Percentiles rank a stretch among this genome's conserved stretches.
Evolutionary conservation across 2,888 invertebrate species (phyloP).

Genomic region (Fissipunctia ypsillon): DNA sequence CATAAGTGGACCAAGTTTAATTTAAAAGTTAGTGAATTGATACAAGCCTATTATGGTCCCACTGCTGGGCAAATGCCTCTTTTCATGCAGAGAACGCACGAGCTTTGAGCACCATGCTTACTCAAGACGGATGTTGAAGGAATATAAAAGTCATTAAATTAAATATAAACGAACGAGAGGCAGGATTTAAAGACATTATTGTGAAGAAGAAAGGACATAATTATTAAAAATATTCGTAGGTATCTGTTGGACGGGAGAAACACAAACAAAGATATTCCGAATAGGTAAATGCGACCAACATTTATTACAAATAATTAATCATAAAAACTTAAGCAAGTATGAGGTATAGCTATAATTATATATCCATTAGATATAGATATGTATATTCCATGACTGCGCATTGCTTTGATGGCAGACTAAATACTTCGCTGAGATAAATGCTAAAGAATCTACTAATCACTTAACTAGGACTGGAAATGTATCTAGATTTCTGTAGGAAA

Average conservation of each 20-base stretch:
- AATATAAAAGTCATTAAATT: too few species aligned
- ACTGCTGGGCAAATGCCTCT: too few species aligned
- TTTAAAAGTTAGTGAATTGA: too few species aligned
- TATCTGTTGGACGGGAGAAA: background rate
- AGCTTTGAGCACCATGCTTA: too few species aligned
- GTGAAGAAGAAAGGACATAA: too few species aligned
- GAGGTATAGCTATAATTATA: constrained; percentile 7
- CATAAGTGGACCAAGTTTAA: background rate
- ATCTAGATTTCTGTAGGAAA: background rate
- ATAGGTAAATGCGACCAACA: background rate
- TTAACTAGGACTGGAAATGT: constrained; percentile 29
- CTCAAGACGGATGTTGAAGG: too few species aligned
- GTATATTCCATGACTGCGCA: constrained; percentile 5
- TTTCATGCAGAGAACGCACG: too few species aligned
- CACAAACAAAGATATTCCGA: background rate
- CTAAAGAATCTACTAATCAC: constrained; percentile 43
- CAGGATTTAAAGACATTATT: too few species aligned
- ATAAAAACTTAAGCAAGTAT: background rate
- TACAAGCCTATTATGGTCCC: too few species aligned
- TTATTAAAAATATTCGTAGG: too few species aligned
- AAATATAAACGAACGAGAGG: too few species aligned
- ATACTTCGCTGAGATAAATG: constrained; percentile 25
- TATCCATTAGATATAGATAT: constrained; percentile 22
- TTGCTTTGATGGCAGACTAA: constrained; percentile 17
- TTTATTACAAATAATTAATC: background rate